Evolutionary conservation across 1,140 invertebrate genomes (phyloP).

Genomic region (Drosophila littoralis): DNA sequence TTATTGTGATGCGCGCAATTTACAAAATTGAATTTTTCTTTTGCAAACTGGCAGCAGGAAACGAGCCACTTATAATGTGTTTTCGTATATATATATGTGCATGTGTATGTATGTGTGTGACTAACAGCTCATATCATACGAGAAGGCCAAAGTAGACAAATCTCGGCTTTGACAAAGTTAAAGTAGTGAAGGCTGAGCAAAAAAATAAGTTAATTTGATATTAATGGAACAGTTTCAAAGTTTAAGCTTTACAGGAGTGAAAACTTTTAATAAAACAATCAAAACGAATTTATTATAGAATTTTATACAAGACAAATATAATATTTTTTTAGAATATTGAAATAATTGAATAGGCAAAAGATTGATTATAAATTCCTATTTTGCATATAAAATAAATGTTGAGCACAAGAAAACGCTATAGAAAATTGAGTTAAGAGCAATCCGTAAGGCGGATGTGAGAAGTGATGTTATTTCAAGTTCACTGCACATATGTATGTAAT

Average conservation of each 20-base stretch:
- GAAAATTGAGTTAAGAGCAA: background rate
- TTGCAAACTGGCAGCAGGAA: slow-evolving; percentile 20
- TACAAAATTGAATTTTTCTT: slow-evolving; percentile 47
- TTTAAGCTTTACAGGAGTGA: background rate
- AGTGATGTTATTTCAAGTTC: too few relatives aligned
- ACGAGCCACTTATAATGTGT: background rate
- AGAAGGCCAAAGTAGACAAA: background rate
- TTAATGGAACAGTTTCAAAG: background rate
- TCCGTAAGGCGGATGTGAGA: too few relatives aligned
- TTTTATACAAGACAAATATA: background rate
- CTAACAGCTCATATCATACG: background rate
- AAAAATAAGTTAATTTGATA: background rate
- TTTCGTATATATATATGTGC: background rate
- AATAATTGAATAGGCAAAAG: background rate
- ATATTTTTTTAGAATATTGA: background rate
- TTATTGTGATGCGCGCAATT: slow-evolving; percentile 45
- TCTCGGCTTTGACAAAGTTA: background rate
- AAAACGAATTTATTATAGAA: background rate
- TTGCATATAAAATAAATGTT: background rate
- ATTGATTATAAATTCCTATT: background rate
- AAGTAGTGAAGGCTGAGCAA: background rate
- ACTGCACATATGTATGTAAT: too few relatives aligned
- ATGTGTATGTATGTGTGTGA: background rate
- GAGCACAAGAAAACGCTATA: background rate
- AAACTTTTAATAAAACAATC: background rate